Evolutionary conservation across 2,888 invertebrate genomes (phyloP).

Genomic region (Hylaea fasciaria): DNA sequence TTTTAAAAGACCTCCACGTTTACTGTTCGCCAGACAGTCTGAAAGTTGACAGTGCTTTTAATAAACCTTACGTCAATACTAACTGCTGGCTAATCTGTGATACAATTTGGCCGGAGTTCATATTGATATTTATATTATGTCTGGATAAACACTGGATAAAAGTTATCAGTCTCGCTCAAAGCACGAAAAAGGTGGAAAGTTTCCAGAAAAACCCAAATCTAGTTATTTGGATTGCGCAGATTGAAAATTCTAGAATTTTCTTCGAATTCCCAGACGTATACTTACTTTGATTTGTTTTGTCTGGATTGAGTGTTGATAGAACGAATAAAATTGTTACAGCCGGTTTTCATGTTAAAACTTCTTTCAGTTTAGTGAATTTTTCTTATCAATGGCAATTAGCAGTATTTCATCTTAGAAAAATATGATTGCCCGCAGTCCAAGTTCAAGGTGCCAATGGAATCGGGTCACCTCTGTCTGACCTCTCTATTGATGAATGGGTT

Average conservation of each 20-base stretch:
- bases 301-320: constrained; percentile 2
- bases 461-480: constrained; percentile 33
- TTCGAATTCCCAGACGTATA: constrained; percentile 17
- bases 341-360: too few relatives aligned
- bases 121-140: constrained; percentile 31
- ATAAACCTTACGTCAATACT: constrained; percentile 57
- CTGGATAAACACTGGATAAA: constrained; percentile 37
- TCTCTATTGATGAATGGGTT: constrained; percentile 14
- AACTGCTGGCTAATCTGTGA: constrained; percentile 37
- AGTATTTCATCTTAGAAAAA: not conserved
- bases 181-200: constrained; percentile 31
- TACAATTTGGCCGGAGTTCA: constrained; percentile 33
- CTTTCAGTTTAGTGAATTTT: too few relatives aligned
- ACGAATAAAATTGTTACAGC: not conserved
- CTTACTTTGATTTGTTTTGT: constrained; percentile 5
- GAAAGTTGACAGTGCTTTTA: constrained; percentile 50
- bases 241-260: constrained; percentile 36
- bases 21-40: constrained; percentile 59
- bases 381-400: too few relatives aligned
- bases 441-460: constrained; percentile 42
- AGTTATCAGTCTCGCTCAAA: constrained; percentile 28
- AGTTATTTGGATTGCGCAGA: constrained; percentile 35
- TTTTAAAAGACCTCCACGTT: constrained; percentile 46
- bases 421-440: constrained; percentile 35
- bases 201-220: constrained; percentile 23